Evolutionary conservation across 2,888 invertebrate genomes (phyloP), one percentile per base, ranked within the genome.

Genomic region (Apodemia hepburni): DNA sequence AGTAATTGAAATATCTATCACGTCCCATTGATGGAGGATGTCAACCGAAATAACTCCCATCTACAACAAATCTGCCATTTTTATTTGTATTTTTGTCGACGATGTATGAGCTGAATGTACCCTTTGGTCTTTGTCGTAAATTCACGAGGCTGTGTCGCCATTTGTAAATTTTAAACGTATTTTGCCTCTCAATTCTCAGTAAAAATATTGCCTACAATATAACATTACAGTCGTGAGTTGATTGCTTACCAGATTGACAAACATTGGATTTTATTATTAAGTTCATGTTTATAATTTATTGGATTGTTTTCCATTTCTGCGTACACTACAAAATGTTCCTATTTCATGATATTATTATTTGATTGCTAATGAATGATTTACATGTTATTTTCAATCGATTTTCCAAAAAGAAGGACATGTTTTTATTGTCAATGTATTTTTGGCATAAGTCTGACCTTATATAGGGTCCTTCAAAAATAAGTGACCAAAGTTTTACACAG

Each of bases 1-100:
- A 73, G 75, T 81, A 81, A 82, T 83, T 84, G 80, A 75, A 79
- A 82, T 79, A 76, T 66, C 76, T 72, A 78, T 80, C 81, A 82
- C 81, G 80, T 80, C 69, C 73, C 79, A 79, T 83, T 82, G 82
- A 83, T 83, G 81, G 73, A 78, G 74, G 68, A 62, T 75, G 75
- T 69, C 62, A 58, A 35, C 61, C 15, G 70, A 70, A 73, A 75
- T 79, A 75, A 79, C 79, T 75, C 70, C 68, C 74, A 78, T 80
- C 75, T 75, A 75, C 74, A 73, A 68, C 67, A 45, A 45, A 69
- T 71, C 71, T 69, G 64, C 73, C 63, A 64, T 68, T 65, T 62
- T 58, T 60, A 49, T 47, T 42, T 22, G 42, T 38, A 59, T 51
- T 58, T 58, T 58, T 22, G 33, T 9, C 8, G 33, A 33, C 58